Evolutionary conservation across 1,140 invertebrate species (phyloP).

Genomic region (Coelopa frigida): DNA sequence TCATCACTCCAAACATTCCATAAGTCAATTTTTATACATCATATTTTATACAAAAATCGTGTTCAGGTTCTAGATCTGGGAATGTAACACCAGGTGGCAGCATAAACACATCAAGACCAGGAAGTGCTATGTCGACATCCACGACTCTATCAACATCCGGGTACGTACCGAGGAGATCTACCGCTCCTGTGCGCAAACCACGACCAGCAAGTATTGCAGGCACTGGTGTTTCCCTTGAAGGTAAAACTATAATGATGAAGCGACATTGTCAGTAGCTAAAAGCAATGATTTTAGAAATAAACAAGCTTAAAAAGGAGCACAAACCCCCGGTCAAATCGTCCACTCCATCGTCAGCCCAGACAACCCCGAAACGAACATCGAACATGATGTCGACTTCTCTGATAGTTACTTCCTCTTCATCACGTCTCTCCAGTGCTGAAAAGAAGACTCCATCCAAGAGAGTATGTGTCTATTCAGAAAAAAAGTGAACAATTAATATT

Average conservation of each 20-base stretch:
- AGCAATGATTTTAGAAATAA: slow-evolving; percentile 25
- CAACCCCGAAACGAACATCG: slow-evolving; percentile 41
- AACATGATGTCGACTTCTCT: slow-evolving; percentile 42
- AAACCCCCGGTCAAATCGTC: slow-evolving; percentile 37
- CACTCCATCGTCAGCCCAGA: slow-evolving; percentile 38
- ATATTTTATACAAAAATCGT: not conserved
- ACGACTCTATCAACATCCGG: slow-evolving; percentile 42
- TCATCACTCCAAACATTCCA: not conserved
- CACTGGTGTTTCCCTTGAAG: slow-evolving; percentile 62
- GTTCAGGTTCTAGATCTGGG: slow-evolving; percentile 52
- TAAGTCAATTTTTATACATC: slow-evolving; percentile 2
- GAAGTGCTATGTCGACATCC: slow-evolving; percentile 62
- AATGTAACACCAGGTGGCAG: slow-evolving; percentile 60
- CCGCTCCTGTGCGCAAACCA: slow-evolving; percentile 32
- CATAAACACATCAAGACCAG: slow-evolving; percentile 62
- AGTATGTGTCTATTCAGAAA: too few relatives aligned
- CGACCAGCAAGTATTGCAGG: slow-evolving; percentile 79
- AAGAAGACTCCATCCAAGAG: slow-evolving; percentile 49
- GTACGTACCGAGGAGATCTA: slow-evolving; percentile 29
- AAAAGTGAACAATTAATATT: too few relatives aligned
- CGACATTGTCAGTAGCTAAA: not conserved
- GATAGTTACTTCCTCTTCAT: slow-evolving; percentile 37
- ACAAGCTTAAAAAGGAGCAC: slow-evolving; percentile 38
- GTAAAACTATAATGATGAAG: slow-evolving; percentile 16
- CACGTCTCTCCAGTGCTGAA: slow-evolving; percentile 44